These are phyloP conservation scores for Propithecus deckenii DNA, from an alignment of 2,797 vertebrate genomes.

Conservation along the genomic window DNA sequence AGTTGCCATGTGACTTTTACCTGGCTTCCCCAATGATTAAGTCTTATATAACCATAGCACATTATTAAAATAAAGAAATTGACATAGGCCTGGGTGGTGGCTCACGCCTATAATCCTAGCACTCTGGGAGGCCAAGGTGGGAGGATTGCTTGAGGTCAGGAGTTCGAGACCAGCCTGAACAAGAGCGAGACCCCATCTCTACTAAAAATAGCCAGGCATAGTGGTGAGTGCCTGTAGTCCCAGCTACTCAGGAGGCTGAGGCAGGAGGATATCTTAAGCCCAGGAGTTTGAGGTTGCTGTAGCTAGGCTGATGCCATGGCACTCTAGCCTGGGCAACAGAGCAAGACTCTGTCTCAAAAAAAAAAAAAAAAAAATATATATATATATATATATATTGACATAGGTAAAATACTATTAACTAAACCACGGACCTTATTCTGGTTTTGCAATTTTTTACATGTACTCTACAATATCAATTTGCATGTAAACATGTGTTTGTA, in stretches of 20 bases:
- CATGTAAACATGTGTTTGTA: not conserved
- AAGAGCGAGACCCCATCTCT: too few species aligned
- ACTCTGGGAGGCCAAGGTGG: too few species aligned
- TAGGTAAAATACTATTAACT: not conserved
- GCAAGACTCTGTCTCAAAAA: not conserved
- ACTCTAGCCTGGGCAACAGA: too few species aligned
- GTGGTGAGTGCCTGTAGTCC: too few species aligned
- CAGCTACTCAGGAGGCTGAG: too few species aligned
- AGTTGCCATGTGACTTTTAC: not conserved
- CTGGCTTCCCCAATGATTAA: not conserved
- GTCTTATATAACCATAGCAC: not conserved
- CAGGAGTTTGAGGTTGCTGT: too few species aligned
- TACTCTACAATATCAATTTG: not conserved
- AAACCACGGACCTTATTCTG: not conserved
- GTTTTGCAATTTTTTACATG: not conserved
- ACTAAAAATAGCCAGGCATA: too few species aligned
- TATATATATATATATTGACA: not conserved
- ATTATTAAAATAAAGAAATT: not conserved
- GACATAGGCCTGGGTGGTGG: not conserved
- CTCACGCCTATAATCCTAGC: too few species aligned
- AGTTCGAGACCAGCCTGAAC: too few species aligned
- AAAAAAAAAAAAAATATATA: not conserved
- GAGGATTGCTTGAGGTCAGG: too few species aligned
- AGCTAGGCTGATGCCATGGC: too few species aligned
- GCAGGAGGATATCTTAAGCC: too few species aligned